Evolutionary conservation across 1,140 invertebrate species (phyloP), one percentile per base, ranked within the genome.

Genomic region (Pemphigus obesinymphae): DNA sequence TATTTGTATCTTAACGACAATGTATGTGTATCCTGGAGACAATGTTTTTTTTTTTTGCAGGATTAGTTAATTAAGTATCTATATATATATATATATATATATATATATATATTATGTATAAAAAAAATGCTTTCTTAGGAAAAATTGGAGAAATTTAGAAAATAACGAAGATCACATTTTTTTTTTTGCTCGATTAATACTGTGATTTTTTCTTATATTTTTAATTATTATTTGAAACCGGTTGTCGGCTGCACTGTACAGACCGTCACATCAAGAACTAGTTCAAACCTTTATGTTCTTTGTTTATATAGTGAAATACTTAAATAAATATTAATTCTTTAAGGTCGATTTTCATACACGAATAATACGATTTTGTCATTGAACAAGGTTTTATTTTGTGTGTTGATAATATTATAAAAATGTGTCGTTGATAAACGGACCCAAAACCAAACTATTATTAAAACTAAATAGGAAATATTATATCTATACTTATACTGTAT

Each of bases 141-240:
- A 72, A 72, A 72, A 48, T 72, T 48, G 7, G 68, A 48, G 68
- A 72, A 72, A 72, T 72, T 72, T 72, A 72, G 68, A 72, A 72
- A 72, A 45, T 17, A 72, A 72, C 15, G 40, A 45, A 45, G 68
- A 72, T 48, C 43, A 20, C 68, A 31, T 48, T 72, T 73, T 72
- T 73, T 73, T 70, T 34, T 1, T 26, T 17, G 23, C 13, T 40
- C 45, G 43, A 73, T 50, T 50, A 50, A 26, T 3, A 50, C 17
- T 31, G 40, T 6, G 37, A 45, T 48, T 29, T 45, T 70, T 70
- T 73, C 10, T 72, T 72, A 15, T 73, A 50, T 20, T 73, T 73
- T 73, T 73, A 73, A 73, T 73, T 73, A 50, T 45, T 31, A 50
- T 73, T 73, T 29, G 17, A 72, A 73, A 73, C 70, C 70, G 70